Evolutionary conservation across 2,888 invertebrate species (phyloP).

Genomic region (Euclidia mi): DNA sequence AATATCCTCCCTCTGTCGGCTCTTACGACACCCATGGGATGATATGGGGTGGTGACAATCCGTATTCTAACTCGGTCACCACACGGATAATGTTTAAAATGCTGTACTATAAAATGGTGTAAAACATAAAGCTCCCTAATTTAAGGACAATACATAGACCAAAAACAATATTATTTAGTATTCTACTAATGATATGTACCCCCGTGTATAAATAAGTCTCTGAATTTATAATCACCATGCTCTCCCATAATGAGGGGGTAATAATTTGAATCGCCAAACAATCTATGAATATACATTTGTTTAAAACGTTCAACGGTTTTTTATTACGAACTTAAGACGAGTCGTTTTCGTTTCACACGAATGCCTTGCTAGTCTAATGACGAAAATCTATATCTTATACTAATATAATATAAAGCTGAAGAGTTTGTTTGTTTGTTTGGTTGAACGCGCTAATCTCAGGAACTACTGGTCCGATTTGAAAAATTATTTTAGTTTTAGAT

Average conservation of each 20-base stretch:
- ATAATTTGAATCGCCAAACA: constrained; percentile 59
- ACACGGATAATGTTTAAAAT: too few species aligned
- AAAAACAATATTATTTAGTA: constrained; percentile 62
- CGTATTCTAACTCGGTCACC: too few species aligned
- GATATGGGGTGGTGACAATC: too few species aligned
- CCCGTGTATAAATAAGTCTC: constrained; percentile 79
- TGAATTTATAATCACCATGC: constrained; percentile 83
- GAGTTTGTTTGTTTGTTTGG: too few species aligned
- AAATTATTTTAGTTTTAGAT: too few species aligned
- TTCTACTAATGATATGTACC: constrained; percentile 83
- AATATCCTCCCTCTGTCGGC: too few species aligned
- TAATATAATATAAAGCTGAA: too few species aligned
- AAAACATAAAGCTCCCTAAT: constrained; percentile 25
- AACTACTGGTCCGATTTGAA: too few species aligned
- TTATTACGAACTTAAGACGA: constrained; percentile 8
- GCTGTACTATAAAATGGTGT: constrained; percentile 8
- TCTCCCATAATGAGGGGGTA: constrained; percentile 74
- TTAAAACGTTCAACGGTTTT: constrained; percentile 44
- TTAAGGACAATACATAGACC: constrained; percentile 26
- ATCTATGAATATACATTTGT: constrained; percentile 66
- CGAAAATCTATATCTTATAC: neutral
- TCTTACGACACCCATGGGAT: too few species aligned
- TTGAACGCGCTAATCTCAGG: too few species aligned
- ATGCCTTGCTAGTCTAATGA: neutral
- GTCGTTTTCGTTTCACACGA: constrained; percentile 25